Conservation (phyloP, 2,888 invertebrate genomes). For the Athalia rosae region DNA sequence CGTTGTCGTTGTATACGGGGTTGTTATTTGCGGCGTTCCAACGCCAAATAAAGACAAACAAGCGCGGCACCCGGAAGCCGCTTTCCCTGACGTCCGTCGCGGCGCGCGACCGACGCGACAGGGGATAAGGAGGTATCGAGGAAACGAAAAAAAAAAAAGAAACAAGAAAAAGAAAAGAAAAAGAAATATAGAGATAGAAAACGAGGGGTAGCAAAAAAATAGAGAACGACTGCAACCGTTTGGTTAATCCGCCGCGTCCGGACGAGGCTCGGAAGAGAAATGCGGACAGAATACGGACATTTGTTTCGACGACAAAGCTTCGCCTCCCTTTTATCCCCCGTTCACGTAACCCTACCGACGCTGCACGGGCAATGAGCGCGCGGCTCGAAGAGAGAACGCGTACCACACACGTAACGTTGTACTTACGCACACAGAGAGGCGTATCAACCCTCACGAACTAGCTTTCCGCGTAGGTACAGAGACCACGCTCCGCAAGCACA, state of each 20-base stretch:
- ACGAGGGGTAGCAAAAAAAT: background rate
- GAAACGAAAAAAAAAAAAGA: background rate
- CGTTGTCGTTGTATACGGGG: slow-evolving; percentile 30
- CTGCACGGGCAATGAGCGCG: background rate
- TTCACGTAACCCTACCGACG: slow-evolving; percentile 25
- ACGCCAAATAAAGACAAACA: slow-evolving; percentile 33
- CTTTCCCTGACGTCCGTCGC: slow-evolving; percentile 9
- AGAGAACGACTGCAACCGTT: background rate
- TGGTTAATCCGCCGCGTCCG: slow-evolving; percentile 19
- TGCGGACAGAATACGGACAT: slow-evolving; percentile 38
- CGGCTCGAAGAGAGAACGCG: slow-evolving; percentile 28
- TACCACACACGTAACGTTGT: background rate
- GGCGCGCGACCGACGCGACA: background rate
- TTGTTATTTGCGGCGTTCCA: slow-evolving; percentile 23
- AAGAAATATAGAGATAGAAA: background rate
- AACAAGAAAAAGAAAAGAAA: background rate
- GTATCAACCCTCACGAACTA: background rate
- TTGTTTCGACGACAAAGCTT: slow-evolving; percentile 22
- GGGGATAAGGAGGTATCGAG: background rate
- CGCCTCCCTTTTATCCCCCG: slow-evolving; percentile 21
- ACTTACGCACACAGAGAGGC: slow-evolving; percentile 4
- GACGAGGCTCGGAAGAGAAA: slow-evolving; percentile 24
- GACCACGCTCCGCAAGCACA: no score
- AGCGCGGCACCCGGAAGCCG: no score
- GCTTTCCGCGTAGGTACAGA: slow-evolving; percentile 11